These are phyloP conservation scores for Platyrinchus mystaceus DNA, from an alignment of 2,797 vertebrate species.

Conservation along the genomic window DNA sequence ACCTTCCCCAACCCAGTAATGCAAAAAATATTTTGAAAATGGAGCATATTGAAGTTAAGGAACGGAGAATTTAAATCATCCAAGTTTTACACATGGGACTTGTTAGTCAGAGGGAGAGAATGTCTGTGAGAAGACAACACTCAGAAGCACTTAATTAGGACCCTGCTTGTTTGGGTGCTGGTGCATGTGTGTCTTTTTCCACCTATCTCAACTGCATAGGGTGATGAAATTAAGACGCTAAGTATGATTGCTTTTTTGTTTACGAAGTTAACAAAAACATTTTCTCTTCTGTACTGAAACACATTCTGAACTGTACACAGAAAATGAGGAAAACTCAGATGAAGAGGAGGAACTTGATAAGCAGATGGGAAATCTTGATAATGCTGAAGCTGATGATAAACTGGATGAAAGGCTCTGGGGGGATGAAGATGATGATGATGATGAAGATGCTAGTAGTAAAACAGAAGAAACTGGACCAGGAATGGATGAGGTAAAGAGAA, in stretches of 20 bases:
- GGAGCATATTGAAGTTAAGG: not conserved
- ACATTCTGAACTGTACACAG: slow-evolving; percentile 49
- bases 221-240: not conserved
- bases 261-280: not conserved
- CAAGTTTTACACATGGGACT: not conserved
- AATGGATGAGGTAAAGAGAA: slow-evolving; percentile 88
- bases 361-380: slow-evolving; percentile 93
- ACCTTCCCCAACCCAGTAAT: not conserved
- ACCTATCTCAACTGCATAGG: not conserved
- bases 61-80: not conserved
- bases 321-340: slow-evolving; percentile 83
- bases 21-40: not conserved
- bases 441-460: slow-evolving; percentile 74
- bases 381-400: slow-evolving; percentile 87
- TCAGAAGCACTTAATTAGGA: not conserved
- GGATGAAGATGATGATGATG: slow-evolving; percentile 82
- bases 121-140: not conserved
- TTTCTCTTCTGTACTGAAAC: not conserved
- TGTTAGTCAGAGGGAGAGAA: not conserved
- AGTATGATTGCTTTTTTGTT: not conserved
- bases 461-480: slow-evolving; percentile 92
- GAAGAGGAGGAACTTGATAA: slow-evolving; percentile 92
- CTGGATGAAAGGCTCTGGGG: slow-evolving; percentile 98
- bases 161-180: not conserved
- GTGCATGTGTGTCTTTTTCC: not conserved